Evolutionary conservation across 2,113 vertebrate genomes (phyloP).

Genomic region (Esox niger): DNA sequence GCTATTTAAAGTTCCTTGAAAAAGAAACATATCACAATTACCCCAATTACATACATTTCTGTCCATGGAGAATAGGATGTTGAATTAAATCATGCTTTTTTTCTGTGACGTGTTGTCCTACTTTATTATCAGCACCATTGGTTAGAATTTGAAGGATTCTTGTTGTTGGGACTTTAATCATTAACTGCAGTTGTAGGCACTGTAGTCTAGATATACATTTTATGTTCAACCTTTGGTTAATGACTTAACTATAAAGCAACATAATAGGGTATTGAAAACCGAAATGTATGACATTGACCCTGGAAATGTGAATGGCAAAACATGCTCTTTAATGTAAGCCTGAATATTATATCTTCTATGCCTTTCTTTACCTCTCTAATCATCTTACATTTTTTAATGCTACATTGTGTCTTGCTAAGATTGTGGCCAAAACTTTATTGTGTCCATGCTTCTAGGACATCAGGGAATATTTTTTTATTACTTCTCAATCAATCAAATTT

Average conservation of each 20-base stretch:
- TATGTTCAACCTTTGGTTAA: not conserved
- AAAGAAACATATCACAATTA: conserved; percentile 3
- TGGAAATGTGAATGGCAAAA: not conserved
- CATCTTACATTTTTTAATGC: not conserved
- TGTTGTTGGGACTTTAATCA: not conserved
- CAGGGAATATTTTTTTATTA: not conserved
- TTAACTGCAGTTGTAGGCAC: not conserved
- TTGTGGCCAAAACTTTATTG: not conserved
- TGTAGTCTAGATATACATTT: not conserved
- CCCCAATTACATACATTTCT: conserved; percentile 7
- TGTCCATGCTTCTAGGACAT: not conserved
- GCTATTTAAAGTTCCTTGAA: not conserved
- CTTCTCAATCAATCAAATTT: too few species aligned
- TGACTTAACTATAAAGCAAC: not conserved
- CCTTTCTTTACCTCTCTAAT: not conserved
- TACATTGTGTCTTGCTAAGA: not conserved
- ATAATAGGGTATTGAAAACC: not conserved
- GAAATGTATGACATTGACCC: not conserved
- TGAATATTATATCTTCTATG: not conserved
- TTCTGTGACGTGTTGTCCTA: conserved; percentile 4
- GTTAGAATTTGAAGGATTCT: not conserved
- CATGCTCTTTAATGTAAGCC: not conserved
- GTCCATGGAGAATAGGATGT: not conserved
- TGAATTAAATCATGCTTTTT: not conserved
- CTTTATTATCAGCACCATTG: not conserved